Base-by-base conservation (phyloP, 2,113 vertebrate genomes). In the Psilopogon haemacephalus region DNA sequence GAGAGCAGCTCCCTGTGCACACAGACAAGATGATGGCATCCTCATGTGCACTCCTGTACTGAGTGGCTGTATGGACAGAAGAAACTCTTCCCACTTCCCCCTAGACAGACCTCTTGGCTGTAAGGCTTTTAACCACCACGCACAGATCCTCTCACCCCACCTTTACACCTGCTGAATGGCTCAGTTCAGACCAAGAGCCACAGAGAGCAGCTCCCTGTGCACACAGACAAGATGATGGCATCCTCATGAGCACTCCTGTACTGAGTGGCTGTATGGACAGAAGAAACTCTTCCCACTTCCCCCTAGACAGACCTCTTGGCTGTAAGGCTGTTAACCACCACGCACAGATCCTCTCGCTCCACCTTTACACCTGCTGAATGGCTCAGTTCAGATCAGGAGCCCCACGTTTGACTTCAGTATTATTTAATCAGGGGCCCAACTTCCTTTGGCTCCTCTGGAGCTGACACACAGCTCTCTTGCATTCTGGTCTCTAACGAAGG, bases 401-500 rank as follows among this genome's bases (percentile, higher is more conserved):
- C 27, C 28, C 24, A 19, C 18, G 54, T 60, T 71, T 80, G 64
- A 69, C 68, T 94, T 52, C 5, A 13, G 44, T 48, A 75, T 64
- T 70, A 70, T 90, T 88, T 87, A 64, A 72, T 55, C 42, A 44
- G 52, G 48, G 24, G 9, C 7, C 6, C n/a, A 79, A 87, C 52
- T 91, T 84, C 48, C 78, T 81, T 79, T 94, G 95, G 84, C 60
- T 90, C 42, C 77, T 38, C 38, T 1, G 1, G 23, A 5, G 0
- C 59, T 91, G 60, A 56, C 4, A 0, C 28, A 35, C 5, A 40
- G 30, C 37, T 35, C 60, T 76, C 52, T 28, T 17, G 32, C 52
- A 55, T 94, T 91, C 46, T 85, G 52, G 11, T 94, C 76, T 87
- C 71, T 96, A 91, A 87, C 33, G 26, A 95, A 86, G 89, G 89